Evolutionary conservation across 2,888 invertebrate species (phyloP).

Genomic region (Callosobruchus maculatus): DNA sequence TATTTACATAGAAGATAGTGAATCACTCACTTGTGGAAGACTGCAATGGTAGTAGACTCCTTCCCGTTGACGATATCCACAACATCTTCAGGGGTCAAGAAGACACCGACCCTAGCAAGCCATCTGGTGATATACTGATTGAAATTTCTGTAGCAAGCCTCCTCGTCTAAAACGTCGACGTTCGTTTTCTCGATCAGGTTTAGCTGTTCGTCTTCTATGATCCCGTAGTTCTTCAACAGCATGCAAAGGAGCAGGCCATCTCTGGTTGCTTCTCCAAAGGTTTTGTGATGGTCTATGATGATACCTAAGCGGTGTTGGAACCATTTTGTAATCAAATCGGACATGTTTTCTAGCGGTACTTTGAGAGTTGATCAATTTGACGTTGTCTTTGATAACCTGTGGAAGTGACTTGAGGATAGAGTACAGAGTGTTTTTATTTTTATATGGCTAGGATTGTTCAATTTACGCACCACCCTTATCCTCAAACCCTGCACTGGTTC

Average conservation of each 20-base stretch:
- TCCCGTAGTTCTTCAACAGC: conserved; percentile 57
- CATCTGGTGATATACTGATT: conserved; percentile 49
- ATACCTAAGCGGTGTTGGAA: conserved; percentile 55
- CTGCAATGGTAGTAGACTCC: conserved; percentile 52
- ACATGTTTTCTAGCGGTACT: conserved; percentile 45
- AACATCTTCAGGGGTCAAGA: conserved; percentile 49
- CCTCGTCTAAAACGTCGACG: conserved; percentile 21
- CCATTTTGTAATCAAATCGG: conserved; percentile 60
- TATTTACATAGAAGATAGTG: no score
- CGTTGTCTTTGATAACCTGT: not conserved
- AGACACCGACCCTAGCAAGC: conserved; percentile 53
- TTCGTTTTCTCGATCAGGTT: conserved; percentile 47
- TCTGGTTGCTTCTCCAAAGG: conserved; percentile 54
- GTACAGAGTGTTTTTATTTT: not conserved
- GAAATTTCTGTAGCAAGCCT: conserved; percentile 48
- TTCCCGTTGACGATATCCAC: conserved; percentile 52
- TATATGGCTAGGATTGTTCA: no score
- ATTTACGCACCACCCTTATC: no score
- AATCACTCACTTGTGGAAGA: conserved; percentile 54
- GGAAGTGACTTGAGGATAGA: not conserved
- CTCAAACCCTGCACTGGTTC: no score
- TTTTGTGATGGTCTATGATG: conserved; percentile 46
- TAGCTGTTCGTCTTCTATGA: conserved; percentile 57
- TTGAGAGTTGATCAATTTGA: not conserved
- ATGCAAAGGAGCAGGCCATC: conserved; percentile 58